Base-by-base conservation (phyloP, 1,140 invertebrate genomes). In the Vanessa tameamea region DNA sequence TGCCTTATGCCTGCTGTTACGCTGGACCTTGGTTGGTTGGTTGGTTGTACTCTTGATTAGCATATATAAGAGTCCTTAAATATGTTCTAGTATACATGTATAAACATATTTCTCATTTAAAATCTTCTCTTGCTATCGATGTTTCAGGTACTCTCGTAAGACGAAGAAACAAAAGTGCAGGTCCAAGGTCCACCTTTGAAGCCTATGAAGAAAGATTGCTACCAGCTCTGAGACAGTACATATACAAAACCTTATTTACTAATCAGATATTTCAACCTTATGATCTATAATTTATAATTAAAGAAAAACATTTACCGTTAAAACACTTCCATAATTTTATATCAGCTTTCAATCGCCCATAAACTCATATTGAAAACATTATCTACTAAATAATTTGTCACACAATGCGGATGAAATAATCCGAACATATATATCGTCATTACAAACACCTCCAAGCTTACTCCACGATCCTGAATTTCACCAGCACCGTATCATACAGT, bases 131-230 rank as follows among this genome's bases (percentile, higher is more conserved):
- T 31, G 37, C 6, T 8, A 43, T 43, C 0, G 8, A 43, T 70
- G 68, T 76, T 73, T 69, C 55, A 81, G 64, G 76, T 76, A 86
- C 88, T 48, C 75, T 95, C n/a, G 86, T 95, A 47, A 93, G 96
- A 77, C 92, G 96, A 65, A 95, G 96, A 83, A 96, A 96, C 65
- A 96, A 96, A 89, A 96, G 96, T 31, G 95, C 95, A 1, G 95
- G 95, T 15, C 94, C 95, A 16, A 94, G 95, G 70, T 96, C 95
- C n/a, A 97, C 96, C 11, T 97, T 96, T 82, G 96, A 97, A 87
- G 96, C 96, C 53, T 97, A 98, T 84, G 97, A 98, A 84, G 97
- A 98, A 82, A 93, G 97, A 73, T 94, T 96, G 0, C 94, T 98
- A 76, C 97, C 97, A 37, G 96, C 97, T 26, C 89, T 97, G 11